A percentile compares a stretch with the other conserved stretches of the same genome.
Evolutionary conservation across 2,888 invertebrate genomes (phyloP).

Genomic region (Sesia bembeciformis): DNA sequence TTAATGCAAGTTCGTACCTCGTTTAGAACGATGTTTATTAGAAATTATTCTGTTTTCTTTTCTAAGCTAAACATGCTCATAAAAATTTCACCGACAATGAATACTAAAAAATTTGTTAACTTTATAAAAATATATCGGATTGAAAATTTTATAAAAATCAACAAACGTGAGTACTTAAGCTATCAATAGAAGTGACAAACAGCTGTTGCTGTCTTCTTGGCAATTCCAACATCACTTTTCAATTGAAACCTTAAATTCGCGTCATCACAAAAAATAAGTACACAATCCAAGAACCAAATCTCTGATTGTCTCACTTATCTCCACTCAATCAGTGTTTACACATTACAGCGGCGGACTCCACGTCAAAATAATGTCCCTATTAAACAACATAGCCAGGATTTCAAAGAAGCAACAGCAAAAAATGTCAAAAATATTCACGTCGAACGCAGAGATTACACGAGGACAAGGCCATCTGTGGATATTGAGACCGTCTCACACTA

Average conservation of each 20-base stretch:
- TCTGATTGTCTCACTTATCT: constrained; percentile 67
- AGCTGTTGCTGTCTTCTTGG: no score
- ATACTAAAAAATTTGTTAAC: no score
- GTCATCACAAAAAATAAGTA: constrained; percentile 33
- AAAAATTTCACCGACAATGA: no score
- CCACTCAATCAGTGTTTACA: constrained; percentile 70
- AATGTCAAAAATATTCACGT: constrained; percentile 62
- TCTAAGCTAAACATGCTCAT: constrained; percentile 1
- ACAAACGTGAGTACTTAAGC: no score
- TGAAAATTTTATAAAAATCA: no score
- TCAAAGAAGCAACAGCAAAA: constrained; percentile 66
- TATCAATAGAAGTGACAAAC: no score
- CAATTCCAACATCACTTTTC: no score
- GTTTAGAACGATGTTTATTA: background rate
- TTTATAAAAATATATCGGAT: no score
- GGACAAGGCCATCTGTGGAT: constrained; percentile 72
- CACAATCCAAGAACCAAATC: constrained; percentile 35
- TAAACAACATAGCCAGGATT: constrained; percentile 64
- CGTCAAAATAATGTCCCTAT: constrained; percentile 75
- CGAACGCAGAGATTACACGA: constrained; percentile 52
- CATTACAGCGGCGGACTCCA: constrained; percentile 57
- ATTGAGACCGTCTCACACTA: constrained; percentile 71
- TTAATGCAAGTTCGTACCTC: background rate
- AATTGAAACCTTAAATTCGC: constrained; percentile 13
- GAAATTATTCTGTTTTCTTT: background rate